A percentile compares a stretch with the other conserved stretches of the same genome.
Evolutionary conservation across 2,113 vertebrate species (phyloP).

Genomic region (Silurus meridionalis): DNA sequence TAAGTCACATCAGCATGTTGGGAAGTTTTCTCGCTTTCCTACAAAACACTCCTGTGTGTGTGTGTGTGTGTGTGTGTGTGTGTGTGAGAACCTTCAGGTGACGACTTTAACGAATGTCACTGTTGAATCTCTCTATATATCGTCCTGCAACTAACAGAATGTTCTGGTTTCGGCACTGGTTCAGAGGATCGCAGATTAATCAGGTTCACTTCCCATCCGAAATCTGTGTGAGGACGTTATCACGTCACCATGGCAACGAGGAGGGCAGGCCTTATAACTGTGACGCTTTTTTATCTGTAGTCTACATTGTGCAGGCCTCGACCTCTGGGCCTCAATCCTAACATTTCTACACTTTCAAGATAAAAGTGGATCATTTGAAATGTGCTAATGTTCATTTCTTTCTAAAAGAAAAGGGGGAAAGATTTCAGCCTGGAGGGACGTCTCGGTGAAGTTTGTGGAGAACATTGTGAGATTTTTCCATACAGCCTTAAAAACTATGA

Average conservation of each 20-base stretch:
- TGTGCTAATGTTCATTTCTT: not conserved
- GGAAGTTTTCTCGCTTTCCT: not conserved
- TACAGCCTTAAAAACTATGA: conserved; percentile 33
- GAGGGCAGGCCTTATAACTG: conserved; percentile 47
- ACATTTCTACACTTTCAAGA: conserved; percentile 15
- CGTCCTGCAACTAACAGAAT: not conserved
- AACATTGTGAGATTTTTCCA: not conserved
- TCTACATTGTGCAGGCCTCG: conserved; percentile 29
- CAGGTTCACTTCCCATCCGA: conserved; percentile 30
- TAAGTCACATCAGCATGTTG: not conserved
- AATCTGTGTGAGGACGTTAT: conserved; percentile 6
- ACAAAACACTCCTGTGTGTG: not conserved
- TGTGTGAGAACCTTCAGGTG: not conserved
- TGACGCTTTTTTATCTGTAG: conserved; percentile 43
- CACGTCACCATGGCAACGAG: not conserved
- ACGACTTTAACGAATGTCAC: not conserved
- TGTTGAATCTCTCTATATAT: not conserved
- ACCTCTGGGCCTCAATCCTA: not conserved
- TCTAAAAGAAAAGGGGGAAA: conserved; percentile 12
- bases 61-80: too few species aligned
- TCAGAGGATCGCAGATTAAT: conserved; percentile 5
- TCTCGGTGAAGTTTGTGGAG: not conserved
- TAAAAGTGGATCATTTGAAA: not conserved
- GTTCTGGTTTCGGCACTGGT: not conserved
- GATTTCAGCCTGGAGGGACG: conserved; percentile 23